Evolutionary conservation across 2,888 invertebrate genomes (phyloP).

Genomic region (Cremastinae sp.): DNA sequence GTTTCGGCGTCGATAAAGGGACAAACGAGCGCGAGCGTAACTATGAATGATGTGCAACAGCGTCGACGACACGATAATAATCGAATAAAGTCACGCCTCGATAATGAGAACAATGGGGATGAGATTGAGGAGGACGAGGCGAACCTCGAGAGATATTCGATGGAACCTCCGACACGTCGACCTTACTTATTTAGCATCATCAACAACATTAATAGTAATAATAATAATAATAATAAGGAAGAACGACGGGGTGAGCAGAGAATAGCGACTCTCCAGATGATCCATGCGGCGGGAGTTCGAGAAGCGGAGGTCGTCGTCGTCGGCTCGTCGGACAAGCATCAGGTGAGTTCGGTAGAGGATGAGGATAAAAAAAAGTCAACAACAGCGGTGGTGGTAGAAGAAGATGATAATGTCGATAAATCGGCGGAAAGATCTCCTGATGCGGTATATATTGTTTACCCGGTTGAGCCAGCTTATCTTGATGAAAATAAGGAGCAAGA

Average conservation of each 20-base stretch:
- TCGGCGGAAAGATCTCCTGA: conserved; percentile 29
- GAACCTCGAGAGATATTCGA: conserved; percentile 73
- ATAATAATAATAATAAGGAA: too few species aligned
- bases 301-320: conserved; percentile 66
- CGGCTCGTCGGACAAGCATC: conserved; percentile 71
- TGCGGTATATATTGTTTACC: conserved; percentile 84
- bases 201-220: too few species aligned
- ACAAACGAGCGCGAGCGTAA: conserved; percentile 80
- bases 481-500: too few species aligned
- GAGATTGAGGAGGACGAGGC: conserved; percentile 75
- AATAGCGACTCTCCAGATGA: conserved; percentile 87
- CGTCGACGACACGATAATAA: conserved; percentile 51
- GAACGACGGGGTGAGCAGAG: conserved; percentile 77
- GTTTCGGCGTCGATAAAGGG: conserved; percentile 80
- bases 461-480: too few species aligned
- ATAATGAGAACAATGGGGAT: conserved; percentile 66
- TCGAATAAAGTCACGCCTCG: neutral
- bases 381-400: too few species aligned
- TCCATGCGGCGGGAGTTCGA: conserved; percentile 78
- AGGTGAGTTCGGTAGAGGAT: conserved; percentile 76
- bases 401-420: conserved; percentile 49
- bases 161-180: conserved; percentile 80
- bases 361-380: conserved; percentile 77
- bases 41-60: too few species aligned
- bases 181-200: too few species aligned